Conservation (phyloP, 2,888 invertebrate genomes). For the Napeogenes sylphis region DNA sequence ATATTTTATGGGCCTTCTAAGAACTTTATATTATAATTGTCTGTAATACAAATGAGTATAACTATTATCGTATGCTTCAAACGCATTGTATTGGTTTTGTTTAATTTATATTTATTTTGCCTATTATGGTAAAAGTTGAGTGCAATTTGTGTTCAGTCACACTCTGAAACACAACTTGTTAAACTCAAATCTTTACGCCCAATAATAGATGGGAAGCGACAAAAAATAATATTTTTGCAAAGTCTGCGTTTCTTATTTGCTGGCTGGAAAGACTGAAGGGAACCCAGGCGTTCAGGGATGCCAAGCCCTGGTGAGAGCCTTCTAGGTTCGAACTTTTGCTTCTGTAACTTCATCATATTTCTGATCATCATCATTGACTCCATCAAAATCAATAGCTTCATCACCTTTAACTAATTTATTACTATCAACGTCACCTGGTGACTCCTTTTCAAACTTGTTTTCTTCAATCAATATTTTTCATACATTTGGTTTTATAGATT, state of each 20-base stretch:
- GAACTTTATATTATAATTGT: slow-evolving; percentile 2
- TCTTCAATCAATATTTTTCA: slow-evolving; percentile 36
- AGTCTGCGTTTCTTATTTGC: slow-evolving; percentile 77
- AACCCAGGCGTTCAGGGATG: slow-evolving; percentile 77
- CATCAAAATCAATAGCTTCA: slow-evolving; percentile 38
- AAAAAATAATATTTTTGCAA: slow-evolving; percentile 74
- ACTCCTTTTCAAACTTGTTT: slow-evolving; percentile 32
- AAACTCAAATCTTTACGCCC: slow-evolving; percentile 43
- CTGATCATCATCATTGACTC: slow-evolving; percentile 45
- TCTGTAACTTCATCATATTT: slow-evolving; percentile 59
- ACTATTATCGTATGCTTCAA: slow-evolving; percentile 46
- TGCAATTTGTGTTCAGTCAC: slow-evolving; percentile 40
- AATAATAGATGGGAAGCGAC: slow-evolving; percentile 50
- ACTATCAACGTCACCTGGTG: slow-evolving; percentile 33
- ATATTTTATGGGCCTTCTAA: slow-evolving; percentile 8
- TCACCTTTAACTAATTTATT: slow-evolving; percentile 30
- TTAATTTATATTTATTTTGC: slow-evolving; percentile 30
- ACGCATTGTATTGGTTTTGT: slow-evolving; percentile 40
- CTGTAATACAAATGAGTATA: slow-evolving; percentile 11
- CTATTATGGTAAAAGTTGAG: slow-evolving; percentile 29
- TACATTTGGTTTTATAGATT: slow-evolving; percentile 35
- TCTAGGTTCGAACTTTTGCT: slow-evolving; percentile 76
- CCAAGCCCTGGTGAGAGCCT: slow-evolving; percentile 79
- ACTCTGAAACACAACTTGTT: slow-evolving; percentile 42
- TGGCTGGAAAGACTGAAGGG: slow-evolving; percentile 76